phyloP scores from a whole-genome alignment of 1,140 invertebrate genomes.

The Calosoma granatense region DNA sequence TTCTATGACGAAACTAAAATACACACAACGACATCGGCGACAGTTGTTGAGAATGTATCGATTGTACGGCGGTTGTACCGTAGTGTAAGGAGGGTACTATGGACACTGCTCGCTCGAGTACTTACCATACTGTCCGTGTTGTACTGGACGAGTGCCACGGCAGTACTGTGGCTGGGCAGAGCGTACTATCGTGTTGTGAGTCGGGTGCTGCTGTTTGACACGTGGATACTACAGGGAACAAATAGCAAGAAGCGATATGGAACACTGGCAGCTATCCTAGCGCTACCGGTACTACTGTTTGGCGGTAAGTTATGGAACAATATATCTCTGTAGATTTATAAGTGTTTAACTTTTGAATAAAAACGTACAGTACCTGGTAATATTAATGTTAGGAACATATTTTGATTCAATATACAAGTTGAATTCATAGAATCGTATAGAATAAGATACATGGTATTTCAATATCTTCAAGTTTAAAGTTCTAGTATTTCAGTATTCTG shows the following conservation, averaged over 20 bases:
- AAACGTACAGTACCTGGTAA: no score
- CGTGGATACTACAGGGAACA: slow-evolving; percentile 31
- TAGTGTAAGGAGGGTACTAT: neutral
- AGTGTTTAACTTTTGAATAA: no score
- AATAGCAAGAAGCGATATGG: slow-evolving; percentile 17
- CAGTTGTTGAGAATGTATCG: neutral
- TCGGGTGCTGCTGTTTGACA: slow-evolving; percentile 37
- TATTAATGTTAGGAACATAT: no score
- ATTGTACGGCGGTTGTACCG: neutral
- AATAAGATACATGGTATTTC: no score
- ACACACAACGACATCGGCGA: neutral
- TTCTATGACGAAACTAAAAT: neutral
- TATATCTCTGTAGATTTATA: no score
- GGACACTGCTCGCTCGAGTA: neutral
- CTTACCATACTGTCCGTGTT: neutral
- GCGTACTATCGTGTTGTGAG: slow-evolving; percentile 23
- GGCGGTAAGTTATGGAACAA: slow-evolving; percentile 40
- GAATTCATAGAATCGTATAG: no score
- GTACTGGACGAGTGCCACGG: neutral
- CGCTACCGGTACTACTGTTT: slow-evolving; percentile 37
- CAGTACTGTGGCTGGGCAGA: neutral
- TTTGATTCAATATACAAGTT: no score
- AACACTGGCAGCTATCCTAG: slow-evolving; percentile 29
- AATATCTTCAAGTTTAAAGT: no score
- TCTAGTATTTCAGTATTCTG: no score